phyloP scores from a whole-genome alignment of 2,113 vertebrate species.

The Gobiocypris rarus region DNA sequence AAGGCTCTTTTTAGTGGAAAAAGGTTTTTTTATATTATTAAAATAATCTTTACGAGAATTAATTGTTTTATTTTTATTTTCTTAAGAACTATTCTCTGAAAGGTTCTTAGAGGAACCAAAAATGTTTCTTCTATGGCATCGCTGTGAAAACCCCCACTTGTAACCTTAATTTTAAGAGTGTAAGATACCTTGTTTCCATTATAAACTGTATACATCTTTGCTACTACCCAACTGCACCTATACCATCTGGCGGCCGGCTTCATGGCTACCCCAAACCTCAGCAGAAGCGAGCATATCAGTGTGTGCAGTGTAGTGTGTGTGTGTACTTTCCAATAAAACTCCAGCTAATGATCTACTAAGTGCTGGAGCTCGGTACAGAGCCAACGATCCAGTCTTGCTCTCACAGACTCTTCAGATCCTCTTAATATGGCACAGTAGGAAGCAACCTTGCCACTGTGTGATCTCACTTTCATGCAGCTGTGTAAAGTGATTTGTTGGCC shows the following conservation, averaged over 20 bases:
- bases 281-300: constrained; percentile 11
- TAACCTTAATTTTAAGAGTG: too few relatives aligned
- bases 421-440: constrained; percentile 64
- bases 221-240: neutral
- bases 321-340: constrained; percentile 53
- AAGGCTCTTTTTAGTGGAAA: too few relatives aligned
- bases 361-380: constrained; percentile 38
- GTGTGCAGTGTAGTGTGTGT: constrained; percentile 6
- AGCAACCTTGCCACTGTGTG: constrained; percentile 69
- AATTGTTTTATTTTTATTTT: too few relatives aligned
- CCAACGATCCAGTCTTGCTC: constrained; percentile 53
- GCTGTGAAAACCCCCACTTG: too few relatives aligned
- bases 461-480: constrained; percentile 67
- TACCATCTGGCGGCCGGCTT: constrained; percentile 22
- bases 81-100: too few relatives aligned
- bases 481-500: constrained; percentile 67
- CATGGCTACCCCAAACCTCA: neutral
- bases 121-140: too few relatives aligned
- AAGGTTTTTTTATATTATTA: too few relatives aligned
- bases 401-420: constrained; percentile 66
- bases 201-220: neutral
- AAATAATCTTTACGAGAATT: too few relatives aligned
- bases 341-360: constrained; percentile 56
- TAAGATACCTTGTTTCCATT: neutral
- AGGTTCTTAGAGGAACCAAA: too few relatives aligned